Conservation (phyloP, 2,113 vertebrate genomes). For the Gambusia affinis region DNA sequence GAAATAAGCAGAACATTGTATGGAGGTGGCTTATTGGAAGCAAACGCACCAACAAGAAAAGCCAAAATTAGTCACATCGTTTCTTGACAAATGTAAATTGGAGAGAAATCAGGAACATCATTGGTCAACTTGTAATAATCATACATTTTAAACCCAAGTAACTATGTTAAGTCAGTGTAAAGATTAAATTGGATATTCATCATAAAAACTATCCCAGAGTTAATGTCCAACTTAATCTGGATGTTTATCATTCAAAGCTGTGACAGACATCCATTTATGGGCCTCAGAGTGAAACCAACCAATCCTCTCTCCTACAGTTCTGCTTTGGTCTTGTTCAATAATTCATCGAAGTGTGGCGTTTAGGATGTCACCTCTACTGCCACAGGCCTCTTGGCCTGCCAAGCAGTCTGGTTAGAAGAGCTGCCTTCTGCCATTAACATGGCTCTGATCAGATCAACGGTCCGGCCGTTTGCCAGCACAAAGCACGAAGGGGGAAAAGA, state of each 20-base stretch:
- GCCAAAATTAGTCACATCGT: background rate
- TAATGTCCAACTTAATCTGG: background rate
- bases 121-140: background rate
- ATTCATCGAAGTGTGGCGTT: conserved; percentile 48
- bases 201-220: background rate
- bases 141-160: background rate
- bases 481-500: conserved; percentile 27
- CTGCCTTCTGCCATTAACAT: conserved; percentile 62
- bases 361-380: conserved; percentile 55
- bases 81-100: background rate
- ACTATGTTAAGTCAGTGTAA: no score
- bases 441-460: conserved; percentile 64
- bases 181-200: no score
- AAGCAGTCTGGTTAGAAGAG: conserved; percentile 55
- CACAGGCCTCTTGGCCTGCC: conserved; percentile 47
- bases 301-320: conserved; percentile 25
- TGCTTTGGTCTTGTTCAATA: conserved; percentile 53
- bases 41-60: background rate
- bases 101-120: background rate
- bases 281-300: conserved; percentile 29
- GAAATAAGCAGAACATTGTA: background rate
- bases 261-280: conserved; percentile 37
- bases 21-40: background rate
- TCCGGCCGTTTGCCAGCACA: conserved; percentile 47
- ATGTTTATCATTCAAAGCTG: background rate